A percentile compares a stretch with the other conserved stretches of the same genome.
phyloP scores from a whole-genome alignment of 1,140 invertebrate genomes.

The Orchesella cincta region DNA sequence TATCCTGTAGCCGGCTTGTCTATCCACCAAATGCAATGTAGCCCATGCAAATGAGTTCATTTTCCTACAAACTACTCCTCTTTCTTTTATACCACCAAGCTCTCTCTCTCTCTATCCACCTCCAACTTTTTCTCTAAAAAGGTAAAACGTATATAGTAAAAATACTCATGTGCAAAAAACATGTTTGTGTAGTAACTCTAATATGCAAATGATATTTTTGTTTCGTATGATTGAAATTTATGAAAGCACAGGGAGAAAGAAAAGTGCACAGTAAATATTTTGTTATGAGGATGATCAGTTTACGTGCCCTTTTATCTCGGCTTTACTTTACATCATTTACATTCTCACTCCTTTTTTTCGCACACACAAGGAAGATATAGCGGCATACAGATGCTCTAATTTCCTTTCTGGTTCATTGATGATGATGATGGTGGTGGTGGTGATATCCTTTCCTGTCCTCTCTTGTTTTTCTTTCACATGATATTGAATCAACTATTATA shows the following conservation, averaged over 20 bases:
- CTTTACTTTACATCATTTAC: too few species aligned
- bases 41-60: conserved; percentile 18
- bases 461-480: too few species aligned
- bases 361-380: not conserved
- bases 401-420: too few species aligned
- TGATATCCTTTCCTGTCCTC: too few species aligned
- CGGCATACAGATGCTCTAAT: too few species aligned
- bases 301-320: not conserved
- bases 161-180: not conserved
- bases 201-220: too few species aligned
- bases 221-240: too few species aligned
- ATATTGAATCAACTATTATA: too few species aligned
- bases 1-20: not conserved
- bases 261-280: not conserved
- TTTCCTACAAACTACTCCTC: not conserved
- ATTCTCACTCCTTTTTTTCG: too few species aligned
- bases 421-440: too few species aligned
- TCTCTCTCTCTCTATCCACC: not conserved
- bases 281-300: not conserved
- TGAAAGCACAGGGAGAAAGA: too few species aligned
- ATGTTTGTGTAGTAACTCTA: too few species aligned
- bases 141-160: not conserved
- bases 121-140: not conserved
- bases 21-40: conserved; percentile 15
- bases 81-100: not conserved